These are phyloP conservation scores for Lineus longissimus DNA, from an alignment of 1,140 invertebrate species.

Conservation along the genomic window DNA sequence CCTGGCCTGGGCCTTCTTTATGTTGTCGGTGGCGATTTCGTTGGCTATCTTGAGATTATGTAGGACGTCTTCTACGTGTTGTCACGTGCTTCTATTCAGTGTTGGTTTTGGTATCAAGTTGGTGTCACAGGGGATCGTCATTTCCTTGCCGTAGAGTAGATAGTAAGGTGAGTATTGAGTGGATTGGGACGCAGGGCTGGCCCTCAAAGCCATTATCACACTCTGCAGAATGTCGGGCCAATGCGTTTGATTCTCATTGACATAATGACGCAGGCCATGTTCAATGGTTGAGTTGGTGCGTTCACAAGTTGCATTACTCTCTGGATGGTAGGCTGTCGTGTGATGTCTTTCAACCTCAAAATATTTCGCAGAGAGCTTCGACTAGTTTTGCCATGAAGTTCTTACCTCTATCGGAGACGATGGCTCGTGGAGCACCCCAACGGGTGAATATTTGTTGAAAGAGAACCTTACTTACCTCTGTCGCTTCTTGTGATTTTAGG, in stretches of 20 bases:
- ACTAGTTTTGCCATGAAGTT: slow-evolving; percentile 10
- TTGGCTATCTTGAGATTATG: slow-evolving; percentile 7
- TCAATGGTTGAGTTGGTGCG: background rate
- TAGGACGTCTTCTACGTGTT: slow-evolving; percentile 8
- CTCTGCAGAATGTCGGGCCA: slow-evolving; percentile 19
- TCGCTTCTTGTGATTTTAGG: slow-evolving; percentile 17
- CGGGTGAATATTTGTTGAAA: slow-evolving; percentile 23
- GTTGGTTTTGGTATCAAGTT: slow-evolving; percentile 3
- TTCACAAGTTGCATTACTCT: slow-evolving; percentile 14
- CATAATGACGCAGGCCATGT: slow-evolving; percentile 14
- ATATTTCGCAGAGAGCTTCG: slow-evolving; percentile 12
- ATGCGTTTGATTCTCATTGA: slow-evolving; percentile 16
- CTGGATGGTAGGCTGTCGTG: slow-evolving; percentile 15
- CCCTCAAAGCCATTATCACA: slow-evolving; percentile 19
- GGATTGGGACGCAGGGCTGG: slow-evolving; percentile 13
- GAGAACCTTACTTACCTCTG: slow-evolving; percentile 20
- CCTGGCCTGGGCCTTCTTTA: slow-evolving; percentile 4
- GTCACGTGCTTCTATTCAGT: background rate
- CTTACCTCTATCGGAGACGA: slow-evolving; percentile 23
- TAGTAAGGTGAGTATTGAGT: slow-evolving; percentile 15
- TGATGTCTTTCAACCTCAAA: slow-evolving; percentile 8
- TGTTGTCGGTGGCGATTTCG: slow-evolving; percentile 16
- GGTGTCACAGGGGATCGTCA: slow-evolving; percentile 15
- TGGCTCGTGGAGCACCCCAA: slow-evolving; percentile 19
- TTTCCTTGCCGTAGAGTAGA: slow-evolving; percentile 19